Base-by-base conservation (phyloP, 2,888 invertebrate species). In the Drosophila nr. medialis region DNA sequence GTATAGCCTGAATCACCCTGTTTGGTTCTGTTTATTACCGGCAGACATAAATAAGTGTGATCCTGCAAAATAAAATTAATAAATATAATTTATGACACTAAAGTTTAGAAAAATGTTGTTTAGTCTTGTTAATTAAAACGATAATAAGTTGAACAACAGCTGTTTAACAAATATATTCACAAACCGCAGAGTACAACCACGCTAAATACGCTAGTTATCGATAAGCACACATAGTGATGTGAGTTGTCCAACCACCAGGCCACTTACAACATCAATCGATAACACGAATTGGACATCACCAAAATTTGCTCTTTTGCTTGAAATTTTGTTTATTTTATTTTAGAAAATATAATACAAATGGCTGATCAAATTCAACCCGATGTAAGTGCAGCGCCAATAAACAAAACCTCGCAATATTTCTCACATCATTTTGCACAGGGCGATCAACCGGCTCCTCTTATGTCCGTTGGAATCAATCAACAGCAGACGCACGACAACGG, bases 381-480 rank as follows among this genome's bases (percentile, higher is more conserved):
- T 64, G 92, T 92, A 79, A 77, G 83, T 83, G 6, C 0, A 11
- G 10, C 13, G 2, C 58, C 15, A 15, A 24, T 0, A 32, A 8
- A 21, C 40, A 24, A 45, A 53, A 10, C n/a, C 30, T 45, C 0
- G 24, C 24, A 32, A 45, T 21, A 8, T 64, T 21, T 40, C 10
- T 36, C 30, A 21, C 30, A 8, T 2, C 0, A 7, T 21, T 53
- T 40, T 21, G 11, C 30, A 11, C 59, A 81, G 79, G 84, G 90
- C 15, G 81, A 81, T 89, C 77, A 73, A 60, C 85, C 80, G 34
- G 62, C 96, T 4, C 95, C 96, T 50, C 91, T 96, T 56, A 91
- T 96, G 80, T 95, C 95, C 4, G 64, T 85, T 56, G 83, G 79
- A 11, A 77, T 84, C n/a, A 82, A 86, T 10, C 86, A 83, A 64